Base-by-base conservation (phyloP, 2,797 vertebrate genomes). In the Buphagus erythrorhynchus region DNA sequence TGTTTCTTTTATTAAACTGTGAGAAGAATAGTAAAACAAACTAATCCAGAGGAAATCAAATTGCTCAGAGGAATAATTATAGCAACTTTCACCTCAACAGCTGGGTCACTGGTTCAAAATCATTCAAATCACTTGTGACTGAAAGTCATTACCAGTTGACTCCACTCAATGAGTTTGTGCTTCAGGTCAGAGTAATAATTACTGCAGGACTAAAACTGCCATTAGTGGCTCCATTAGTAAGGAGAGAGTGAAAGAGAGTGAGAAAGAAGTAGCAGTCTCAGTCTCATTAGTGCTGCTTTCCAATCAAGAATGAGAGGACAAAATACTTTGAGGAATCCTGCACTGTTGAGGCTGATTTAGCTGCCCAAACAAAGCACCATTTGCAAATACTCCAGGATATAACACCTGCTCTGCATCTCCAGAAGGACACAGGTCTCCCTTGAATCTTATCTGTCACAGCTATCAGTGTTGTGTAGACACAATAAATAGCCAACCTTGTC, bases 121-220 rank as follows among this genome's bases (percentile, higher is more conserved):
- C 86, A 91, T 80, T 91, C 81, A 94, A 93, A 96, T 92, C 86
- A 72, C 33, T 95, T 86, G 84, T 78, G 95, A 96, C 91, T 94
- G 92, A 91, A 97, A 96, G 95, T 96, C 96, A 83, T 96, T 96
- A 96, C 80, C 91, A 90, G 93, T 94, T 94, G 92, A 96, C 92
- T 95, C 81, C 85, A 79, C 46, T 95, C 96, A 91, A 83, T 88
- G 84, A 93, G 74, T 31, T 87, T 91, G 66, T 93, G 91, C 89
- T 89, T 88, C 81, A 86, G 96, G 95, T 97, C 95, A 95, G 76
- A 86, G 75, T 90, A 89, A 94, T 95, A 95, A 96, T 95, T 93
- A 93, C 91, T 91, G 84, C 75, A 90, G 81, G 68, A 96, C 86
- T 91, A 72, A 89, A 93, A 85, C 46, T 4, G 0, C 82, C 89